Conservation (phyloP, 2,888 invertebrate species). For the Resseliella maxima region DNA sequence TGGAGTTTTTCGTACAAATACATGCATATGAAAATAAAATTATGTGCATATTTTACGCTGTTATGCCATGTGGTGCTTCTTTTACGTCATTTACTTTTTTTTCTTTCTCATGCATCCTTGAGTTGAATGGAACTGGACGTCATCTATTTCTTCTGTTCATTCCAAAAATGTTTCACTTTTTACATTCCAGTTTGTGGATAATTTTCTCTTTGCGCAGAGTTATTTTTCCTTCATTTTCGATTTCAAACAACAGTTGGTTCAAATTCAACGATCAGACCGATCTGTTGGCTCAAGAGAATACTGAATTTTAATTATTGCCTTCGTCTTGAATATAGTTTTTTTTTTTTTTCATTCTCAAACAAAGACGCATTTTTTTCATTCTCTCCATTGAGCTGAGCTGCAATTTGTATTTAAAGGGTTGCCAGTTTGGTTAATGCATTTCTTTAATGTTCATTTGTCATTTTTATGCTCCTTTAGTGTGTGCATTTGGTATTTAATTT, state of each 20-base stretch:
- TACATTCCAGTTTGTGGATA: slow-evolving; percentile 24
- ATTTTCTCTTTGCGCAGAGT: background rate
- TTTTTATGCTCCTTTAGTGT: slow-evolving; percentile 27
- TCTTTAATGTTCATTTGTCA: slow-evolving; percentile 36
- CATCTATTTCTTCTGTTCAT: background rate
- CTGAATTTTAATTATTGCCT: background rate
- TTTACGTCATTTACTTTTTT: background rate
- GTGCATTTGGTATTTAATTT: slow-evolving; percentile 40
- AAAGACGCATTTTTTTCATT: background rate
- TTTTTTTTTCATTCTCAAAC: too few species aligned
- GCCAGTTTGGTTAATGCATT: slow-evolving; percentile 37
- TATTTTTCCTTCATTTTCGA: background rate
- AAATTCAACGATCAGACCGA: background rate
- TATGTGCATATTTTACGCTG: slow-evolving; percentile 45
- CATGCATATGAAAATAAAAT: slow-evolving; percentile 31
- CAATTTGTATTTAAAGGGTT: slow-evolving; percentile 4
- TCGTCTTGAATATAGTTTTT: background rate
- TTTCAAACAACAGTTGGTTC: slow-evolving; percentile 21
- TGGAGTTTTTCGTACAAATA: background rate
- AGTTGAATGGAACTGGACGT: background rate
- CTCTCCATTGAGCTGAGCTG: background rate
- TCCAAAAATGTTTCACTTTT: background rate
- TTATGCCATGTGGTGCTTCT: background rate
- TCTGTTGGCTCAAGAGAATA: background rate
- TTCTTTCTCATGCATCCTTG: background rate